phyloP scores from a whole-genome alignment of 1,140 invertebrate genomes.

The Drepana arcuata region DNA sequence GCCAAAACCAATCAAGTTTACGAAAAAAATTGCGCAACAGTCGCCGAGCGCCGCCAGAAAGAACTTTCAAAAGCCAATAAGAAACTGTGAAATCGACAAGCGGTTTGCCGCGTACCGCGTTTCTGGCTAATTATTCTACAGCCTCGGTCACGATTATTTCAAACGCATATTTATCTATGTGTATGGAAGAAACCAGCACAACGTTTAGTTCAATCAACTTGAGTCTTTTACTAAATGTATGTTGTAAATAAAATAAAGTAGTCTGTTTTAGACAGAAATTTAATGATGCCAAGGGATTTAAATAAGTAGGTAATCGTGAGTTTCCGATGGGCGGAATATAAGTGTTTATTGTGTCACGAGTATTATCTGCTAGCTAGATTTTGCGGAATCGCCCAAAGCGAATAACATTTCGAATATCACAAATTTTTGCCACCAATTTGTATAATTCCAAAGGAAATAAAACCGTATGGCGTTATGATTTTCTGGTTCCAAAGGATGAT shows the following conservation, averaged over 20 bases:
- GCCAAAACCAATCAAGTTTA: conserved; percentile 12
- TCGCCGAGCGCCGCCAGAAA: conserved; percentile 27
- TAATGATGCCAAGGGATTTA: neutral
- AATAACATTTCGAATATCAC: conserved; percentile 9
- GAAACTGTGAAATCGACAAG: conserved; percentile 52
- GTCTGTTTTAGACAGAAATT: neutral
- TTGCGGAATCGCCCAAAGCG: no score
- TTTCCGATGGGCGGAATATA: no score
- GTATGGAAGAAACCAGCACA: conserved; percentile 20
- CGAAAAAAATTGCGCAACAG: conserved; percentile 33
- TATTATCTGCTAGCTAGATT: no score
- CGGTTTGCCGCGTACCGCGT: conserved; percentile 25
- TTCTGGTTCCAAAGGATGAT: conserved; percentile 25
- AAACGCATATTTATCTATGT: conserved; percentile 28
- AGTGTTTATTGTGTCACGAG: conserved; percentile 17
- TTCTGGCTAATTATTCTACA: conserved; percentile 54
- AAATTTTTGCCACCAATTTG: conserved; percentile 15
- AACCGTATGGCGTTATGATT: conserved; percentile 12
- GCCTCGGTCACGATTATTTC: conserved; percentile 53
- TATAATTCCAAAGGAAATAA: conserved; percentile 3
- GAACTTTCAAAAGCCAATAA: conserved; percentile 60
- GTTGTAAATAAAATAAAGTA: neutral
- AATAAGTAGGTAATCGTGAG: no score
- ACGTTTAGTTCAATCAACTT: conserved; percentile 21
- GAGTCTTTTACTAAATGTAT: conserved; percentile 15